These are phyloP conservation scores for Cerceris ruficornis DNA, from an alignment of 2,888 invertebrate species.

Conservation along the genomic window DNA sequence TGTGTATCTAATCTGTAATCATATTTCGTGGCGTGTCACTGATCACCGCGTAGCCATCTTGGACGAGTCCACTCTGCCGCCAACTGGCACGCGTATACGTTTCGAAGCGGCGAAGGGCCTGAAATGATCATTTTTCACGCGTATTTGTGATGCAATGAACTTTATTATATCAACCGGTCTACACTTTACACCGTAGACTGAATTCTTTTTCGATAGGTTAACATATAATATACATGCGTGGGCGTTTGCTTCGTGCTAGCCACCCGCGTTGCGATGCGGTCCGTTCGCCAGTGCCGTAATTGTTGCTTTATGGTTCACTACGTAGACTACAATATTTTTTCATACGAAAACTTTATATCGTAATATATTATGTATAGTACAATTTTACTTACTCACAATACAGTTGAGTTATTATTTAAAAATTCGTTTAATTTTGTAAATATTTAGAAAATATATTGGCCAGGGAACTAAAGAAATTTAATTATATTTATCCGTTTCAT, in stretches of 20 bases:
- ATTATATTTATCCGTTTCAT: too few relatives aligned
- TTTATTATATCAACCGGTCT: conserved; percentile 11
- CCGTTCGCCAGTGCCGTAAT: conserved; percentile 51
- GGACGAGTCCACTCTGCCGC: conserved; percentile 80
- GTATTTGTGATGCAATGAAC: conserved; percentile 1
- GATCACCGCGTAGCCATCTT: conserved; percentile 75
- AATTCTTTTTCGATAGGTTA: not conserved
- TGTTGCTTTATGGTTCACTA: conserved; percentile 15
- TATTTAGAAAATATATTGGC: too few relatives aligned
- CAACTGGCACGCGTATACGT: conserved; percentile 54
- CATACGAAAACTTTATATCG: not conserved
- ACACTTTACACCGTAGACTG: conserved; percentile 14
- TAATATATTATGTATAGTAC: not conserved
- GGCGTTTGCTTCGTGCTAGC: conserved; percentile 49
- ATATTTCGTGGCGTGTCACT: conserved; percentile 47
- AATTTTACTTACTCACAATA: not conserved
- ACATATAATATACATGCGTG: conserved; percentile 37
- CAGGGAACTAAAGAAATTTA: too few relatives aligned
- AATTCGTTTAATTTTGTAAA: too few relatives aligned
- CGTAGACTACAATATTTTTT: not conserved
- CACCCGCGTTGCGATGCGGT: conserved; percentile 54
- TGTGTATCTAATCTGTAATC: conserved; percentile 18
- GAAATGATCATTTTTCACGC: conserved; percentile 18
- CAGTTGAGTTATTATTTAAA: too few relatives aligned
- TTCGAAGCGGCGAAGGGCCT: conserved; percentile 22